Conservation (phyloP, 2,888 invertebrate species). For the Agonopterix alstromeriana region DNA sequence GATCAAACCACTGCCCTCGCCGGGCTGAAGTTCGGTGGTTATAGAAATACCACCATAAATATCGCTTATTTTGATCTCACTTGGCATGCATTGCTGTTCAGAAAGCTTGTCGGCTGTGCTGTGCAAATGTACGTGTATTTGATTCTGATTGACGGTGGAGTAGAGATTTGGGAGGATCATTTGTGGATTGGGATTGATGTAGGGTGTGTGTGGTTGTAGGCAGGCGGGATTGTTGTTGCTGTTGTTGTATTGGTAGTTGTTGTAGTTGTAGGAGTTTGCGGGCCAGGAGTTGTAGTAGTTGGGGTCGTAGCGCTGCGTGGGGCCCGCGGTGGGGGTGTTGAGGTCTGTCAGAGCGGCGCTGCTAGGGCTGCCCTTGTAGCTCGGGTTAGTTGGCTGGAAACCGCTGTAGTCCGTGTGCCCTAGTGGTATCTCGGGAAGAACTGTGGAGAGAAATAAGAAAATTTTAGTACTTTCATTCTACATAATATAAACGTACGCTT, state of each 20-base stretch:
- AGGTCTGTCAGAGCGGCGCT: conserved; percentile 62
- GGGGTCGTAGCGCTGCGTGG: conserved; percentile 66
- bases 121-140: conserved; percentile 89
- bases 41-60: conserved; percentile 77
- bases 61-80: conserved; percentile 79
- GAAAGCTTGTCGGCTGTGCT: conserved; percentile 79
- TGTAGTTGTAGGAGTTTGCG: conserved; percentile 80
- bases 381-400: conserved; percentile 49
- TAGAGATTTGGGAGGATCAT: conserved; percentile 88
- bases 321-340: conserved; percentile 43
- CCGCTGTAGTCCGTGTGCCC: conserved; percentile 60
- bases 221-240: conserved; percentile 72
- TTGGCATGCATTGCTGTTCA: conserved; percentile 78
- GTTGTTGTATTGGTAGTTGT: conserved; percentile 84
- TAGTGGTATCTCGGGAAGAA: conserved; percentile 76
- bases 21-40: conserved; percentile 58
- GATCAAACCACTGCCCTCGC: conserved; percentile 63
- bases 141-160: conserved; percentile 91
- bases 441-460: conserved; percentile 36
- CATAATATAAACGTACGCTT: too few relatives aligned
- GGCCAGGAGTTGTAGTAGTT: conserved; percentile 79
- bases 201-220: conserved; percentile 75
- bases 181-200: conserved; percentile 78
- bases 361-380: conserved; percentile 59
- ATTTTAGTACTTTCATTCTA: background rate